Conservation (phyloP, 2,797 vertebrate genomes). For the Monodelphis domestica region DNA sequence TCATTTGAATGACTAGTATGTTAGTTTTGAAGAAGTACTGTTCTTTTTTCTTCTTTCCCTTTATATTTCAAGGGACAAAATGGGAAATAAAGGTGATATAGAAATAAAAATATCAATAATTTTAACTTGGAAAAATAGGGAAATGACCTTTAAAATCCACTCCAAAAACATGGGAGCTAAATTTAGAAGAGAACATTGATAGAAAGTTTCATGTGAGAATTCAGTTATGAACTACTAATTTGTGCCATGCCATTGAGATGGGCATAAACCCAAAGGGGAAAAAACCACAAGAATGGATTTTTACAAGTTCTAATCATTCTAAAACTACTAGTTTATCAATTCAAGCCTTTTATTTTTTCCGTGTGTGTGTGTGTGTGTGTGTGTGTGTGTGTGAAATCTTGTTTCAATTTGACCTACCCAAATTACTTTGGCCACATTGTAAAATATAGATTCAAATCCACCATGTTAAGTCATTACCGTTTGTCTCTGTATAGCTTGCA, state of each 20-base stretch:
- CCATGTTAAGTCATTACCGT: not conserved
- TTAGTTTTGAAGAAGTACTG: not conserved
- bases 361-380: not conserved
- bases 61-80: not conserved
- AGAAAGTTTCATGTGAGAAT: not conserved
- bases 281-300: not conserved
- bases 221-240: not conserved
- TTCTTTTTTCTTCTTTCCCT: not conserved
- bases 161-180: not conserved
- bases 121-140: not conserved
- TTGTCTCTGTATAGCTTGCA: conserved; percentile 19
- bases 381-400: not conserved
- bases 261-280: not conserved
- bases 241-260: not conserved
- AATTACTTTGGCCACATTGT: not conserved
- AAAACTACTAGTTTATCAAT: not conserved
- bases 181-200: not conserved
- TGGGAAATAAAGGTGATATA: not conserved
- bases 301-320: conserved; percentile 18
- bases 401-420: too few relatives aligned
- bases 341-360: not conserved
- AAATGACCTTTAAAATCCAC: not conserved
- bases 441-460: conserved; percentile 15
- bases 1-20: not conserved
- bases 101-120: not conserved